Conservation (phyloP, 35 echinoderm and acorn worm genomes). For the Patiria miniata region DNA sequence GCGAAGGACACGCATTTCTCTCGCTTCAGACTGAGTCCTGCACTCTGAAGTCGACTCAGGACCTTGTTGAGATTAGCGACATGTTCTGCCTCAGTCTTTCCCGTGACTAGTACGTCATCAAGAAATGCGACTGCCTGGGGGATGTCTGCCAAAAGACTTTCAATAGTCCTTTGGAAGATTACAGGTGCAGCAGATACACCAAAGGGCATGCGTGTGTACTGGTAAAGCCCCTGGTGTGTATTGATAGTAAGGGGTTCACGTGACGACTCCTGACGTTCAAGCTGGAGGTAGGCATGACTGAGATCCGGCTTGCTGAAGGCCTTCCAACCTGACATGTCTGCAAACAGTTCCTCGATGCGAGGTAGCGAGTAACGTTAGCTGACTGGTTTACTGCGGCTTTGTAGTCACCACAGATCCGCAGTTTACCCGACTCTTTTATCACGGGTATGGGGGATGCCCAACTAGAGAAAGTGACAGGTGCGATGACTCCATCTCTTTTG, state of each 20-base stretch:
- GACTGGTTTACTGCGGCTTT: too few relatives aligned
- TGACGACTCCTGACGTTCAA: conserved; percentile 38
- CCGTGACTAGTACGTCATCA: conserved; percentile 63
- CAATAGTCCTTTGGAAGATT: conserved; percentile 49
- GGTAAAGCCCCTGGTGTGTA: conserved; percentile 49
- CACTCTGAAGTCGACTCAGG: conserved; percentile 34
- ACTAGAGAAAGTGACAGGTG: conserved; percentile 29
- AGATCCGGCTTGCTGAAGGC: conserved; percentile 52
- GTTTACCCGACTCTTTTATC: conserved; percentile 41
- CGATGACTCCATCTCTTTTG: too few relatives aligned
- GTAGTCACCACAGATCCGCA: background rate
- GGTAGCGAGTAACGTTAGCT: conserved; percentile 37
- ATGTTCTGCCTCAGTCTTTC: conserved; percentile 32
- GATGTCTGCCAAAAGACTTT: conserved; percentile 52
- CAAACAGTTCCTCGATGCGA: background rate
- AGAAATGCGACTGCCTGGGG: conserved; percentile 46
- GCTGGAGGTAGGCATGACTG: conserved; percentile 55
- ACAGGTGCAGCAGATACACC: conserved; percentile 34
- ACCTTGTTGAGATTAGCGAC: conserved; percentile 30
- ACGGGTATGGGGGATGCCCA: conserved; percentile 66
- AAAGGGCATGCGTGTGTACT: conserved; percentile 43
- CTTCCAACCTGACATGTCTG: conserved; percentile 19
- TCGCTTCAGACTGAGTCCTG: conserved; percentile 55
- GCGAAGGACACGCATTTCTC: conserved; percentile 70
- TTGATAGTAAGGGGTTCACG: conserved; percentile 54